phyloP scores from a whole-genome alignment of 2,113 vertebrate species.

The Tychaedon coryphoeus region DNA sequence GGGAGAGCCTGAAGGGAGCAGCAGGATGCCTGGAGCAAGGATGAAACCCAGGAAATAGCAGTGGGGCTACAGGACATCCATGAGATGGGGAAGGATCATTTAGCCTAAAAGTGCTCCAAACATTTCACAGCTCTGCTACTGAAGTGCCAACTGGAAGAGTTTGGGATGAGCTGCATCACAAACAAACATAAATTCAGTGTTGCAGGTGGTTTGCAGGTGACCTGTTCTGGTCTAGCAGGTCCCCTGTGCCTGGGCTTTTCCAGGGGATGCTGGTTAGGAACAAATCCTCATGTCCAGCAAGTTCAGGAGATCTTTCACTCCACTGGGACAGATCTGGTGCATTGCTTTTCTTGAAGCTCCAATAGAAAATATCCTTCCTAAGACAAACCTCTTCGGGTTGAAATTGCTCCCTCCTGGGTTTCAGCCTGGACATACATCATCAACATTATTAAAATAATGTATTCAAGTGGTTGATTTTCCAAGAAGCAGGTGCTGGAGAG shows the following conservation, averaged over 20 bases:
- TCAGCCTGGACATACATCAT: background rate
- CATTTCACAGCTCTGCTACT: background rate
- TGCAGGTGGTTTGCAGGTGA: background rate
- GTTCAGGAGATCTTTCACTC: background rate
- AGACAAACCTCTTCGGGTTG: background rate
- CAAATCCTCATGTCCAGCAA: background rate
- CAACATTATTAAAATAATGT: background rate
- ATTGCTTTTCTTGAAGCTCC: background rate
- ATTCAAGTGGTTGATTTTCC: background rate
- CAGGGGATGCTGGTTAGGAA: background rate
- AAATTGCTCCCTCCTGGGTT: background rate
- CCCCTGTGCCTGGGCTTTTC: background rate
- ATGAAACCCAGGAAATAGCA: background rate
- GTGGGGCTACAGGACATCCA: background rate
- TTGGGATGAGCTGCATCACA: background rate
- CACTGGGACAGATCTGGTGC: background rate
- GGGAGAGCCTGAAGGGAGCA: background rate
- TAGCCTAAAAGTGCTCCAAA: background rate
- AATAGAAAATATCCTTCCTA: background rate
- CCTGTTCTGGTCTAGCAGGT: background rate
- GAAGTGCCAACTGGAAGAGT: background rate
- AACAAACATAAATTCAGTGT: background rate
- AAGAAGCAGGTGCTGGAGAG: background rate
- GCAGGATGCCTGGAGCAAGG: background rate
- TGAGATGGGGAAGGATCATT: background rate